These are phyloP conservation scores for Maniola jurtina DNA, from an alignment of 1,140 invertebrate species.

Conservation along the genomic window DNA sequence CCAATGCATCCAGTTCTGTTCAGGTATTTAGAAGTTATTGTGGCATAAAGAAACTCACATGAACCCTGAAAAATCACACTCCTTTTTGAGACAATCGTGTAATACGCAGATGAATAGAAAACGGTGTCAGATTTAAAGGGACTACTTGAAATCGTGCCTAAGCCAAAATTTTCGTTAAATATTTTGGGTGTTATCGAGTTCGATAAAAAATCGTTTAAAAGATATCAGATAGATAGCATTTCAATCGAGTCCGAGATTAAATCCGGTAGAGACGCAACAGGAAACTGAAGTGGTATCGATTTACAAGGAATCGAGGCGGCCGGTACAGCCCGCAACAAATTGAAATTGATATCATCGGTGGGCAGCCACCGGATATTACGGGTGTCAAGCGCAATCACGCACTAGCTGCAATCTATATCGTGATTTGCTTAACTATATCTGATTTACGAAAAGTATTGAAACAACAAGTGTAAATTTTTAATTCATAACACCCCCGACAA, in stretches of 20 bases:
- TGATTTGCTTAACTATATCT: slow-evolving; percentile 11
- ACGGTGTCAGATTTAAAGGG: too few species aligned
- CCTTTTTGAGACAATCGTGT: too few species aligned
- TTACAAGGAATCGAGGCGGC: slow-evolving; percentile 60
- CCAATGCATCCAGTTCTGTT: too few species aligned
- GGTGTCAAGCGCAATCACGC: slow-evolving; percentile 67
- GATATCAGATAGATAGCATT: slow-evolving; percentile 49
- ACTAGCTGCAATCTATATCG: slow-evolving; percentile 28
- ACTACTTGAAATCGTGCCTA: background rate
- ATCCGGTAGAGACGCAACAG: slow-evolving; percentile 61
- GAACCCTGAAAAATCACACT: too few species aligned
- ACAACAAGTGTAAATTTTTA: too few species aligned
- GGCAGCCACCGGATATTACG: slow-evolving; percentile 72
- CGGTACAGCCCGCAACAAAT: slow-evolving; percentile 71
- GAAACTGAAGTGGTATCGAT: slow-evolving; percentile 73
- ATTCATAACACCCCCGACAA: too few species aligned
- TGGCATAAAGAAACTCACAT: too few species aligned
- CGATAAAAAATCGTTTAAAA: slow-evolving; percentile 46
- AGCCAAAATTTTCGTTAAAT: background rate
- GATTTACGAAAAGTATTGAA: background rate
- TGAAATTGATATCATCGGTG: slow-evolving; percentile 76
- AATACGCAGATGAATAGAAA: too few species aligned
- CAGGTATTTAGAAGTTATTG: too few species aligned
- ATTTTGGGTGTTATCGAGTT: slow-evolving; percentile 13
- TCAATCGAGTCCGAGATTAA: slow-evolving; percentile 66